Evolutionary conservation across 1,140 invertebrate species (phyloP).

Genomic region (Drosophila busckii): DNA sequence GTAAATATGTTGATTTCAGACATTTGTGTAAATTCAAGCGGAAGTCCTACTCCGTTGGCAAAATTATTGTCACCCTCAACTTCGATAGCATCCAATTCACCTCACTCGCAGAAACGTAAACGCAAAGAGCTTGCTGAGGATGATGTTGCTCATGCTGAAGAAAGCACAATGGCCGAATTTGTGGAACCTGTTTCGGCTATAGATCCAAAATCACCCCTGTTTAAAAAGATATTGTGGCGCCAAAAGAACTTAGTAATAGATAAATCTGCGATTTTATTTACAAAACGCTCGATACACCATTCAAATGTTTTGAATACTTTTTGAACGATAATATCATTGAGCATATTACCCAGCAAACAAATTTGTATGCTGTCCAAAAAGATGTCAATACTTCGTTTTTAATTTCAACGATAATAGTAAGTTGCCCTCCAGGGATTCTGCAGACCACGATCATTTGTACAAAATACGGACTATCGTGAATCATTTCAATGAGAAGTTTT

Average conservation of each 20-base stretch:
- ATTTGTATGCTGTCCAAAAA: slow-evolving; percentile 18
- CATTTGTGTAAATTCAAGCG: slow-evolving; percentile 14
- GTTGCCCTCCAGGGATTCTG: slow-evolving; percentile 1
- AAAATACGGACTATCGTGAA: slow-evolving; percentile 8
- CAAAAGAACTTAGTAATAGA: slow-evolving; percentile 14
- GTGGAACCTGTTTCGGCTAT: slow-evolving; percentile 12
- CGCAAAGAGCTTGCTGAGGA: slow-evolving; percentile 5
- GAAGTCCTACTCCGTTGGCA: slow-evolving; percentile 8
- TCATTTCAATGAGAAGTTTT: slow-evolving; percentile 20
- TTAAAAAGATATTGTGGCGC: slow-evolving; percentile 9
- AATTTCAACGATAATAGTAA: slow-evolving; percentile 11
- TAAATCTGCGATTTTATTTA: slow-evolving; percentile 15
- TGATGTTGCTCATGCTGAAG: slow-evolving; percentile 9
- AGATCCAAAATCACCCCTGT: slow-evolving; percentile 5
- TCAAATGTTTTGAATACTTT: slow-evolving; percentile 16
- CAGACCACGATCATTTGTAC: slow-evolving; percentile 4
- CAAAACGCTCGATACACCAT: slow-evolving; percentile 12
- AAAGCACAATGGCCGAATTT: slow-evolving; percentile 3
- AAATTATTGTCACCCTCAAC: slow-evolving; percentile 14
- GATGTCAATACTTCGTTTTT: slow-evolving; percentile 11
- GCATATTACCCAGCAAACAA: slow-evolving; percentile 15
- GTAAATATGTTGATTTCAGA: slow-evolving; percentile 9
- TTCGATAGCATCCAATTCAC: slow-evolving; percentile 11
- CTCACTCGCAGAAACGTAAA: slow-evolving; percentile 11
- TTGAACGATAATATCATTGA: slow-evolving; percentile 17